Evolutionary conservation across 2,797 vertebrate genomes (phyloP).

Genomic region (Sternotherus odoratus): DNA sequence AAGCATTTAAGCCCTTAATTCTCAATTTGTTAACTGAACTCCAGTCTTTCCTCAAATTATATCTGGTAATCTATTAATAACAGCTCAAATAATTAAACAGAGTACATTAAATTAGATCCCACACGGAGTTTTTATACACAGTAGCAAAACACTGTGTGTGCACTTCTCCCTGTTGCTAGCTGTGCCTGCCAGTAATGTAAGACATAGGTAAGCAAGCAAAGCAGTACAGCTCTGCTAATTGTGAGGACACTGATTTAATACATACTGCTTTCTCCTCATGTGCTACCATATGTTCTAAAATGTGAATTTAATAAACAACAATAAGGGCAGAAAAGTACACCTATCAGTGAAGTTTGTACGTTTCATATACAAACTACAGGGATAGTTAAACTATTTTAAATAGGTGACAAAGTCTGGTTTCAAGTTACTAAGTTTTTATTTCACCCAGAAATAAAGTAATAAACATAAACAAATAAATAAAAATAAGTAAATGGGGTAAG

Average conservation of each 20-base stretch:
- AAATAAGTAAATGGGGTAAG: background rate
- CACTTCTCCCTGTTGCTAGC: background rate
- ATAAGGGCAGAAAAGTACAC: background rate
- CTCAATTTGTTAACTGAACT: conserved; percentile 6
- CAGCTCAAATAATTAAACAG: background rate
- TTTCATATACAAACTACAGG: no score
- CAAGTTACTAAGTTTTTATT: background rate
- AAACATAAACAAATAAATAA: background rate
- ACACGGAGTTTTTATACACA: background rate
- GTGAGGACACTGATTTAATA: background rate
- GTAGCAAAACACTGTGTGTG: background rate
- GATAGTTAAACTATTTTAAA: background rate
- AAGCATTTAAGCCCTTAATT: conserved; percentile 31
- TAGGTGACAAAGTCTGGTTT: background rate
- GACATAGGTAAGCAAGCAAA: background rate
- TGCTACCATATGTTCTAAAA: background rate
- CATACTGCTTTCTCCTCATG: background rate
- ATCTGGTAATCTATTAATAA: background rate
- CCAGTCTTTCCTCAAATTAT: background rate
- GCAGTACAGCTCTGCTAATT: background rate
- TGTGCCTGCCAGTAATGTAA: background rate
- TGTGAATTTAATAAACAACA: background rate
- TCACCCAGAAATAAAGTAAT: background rate
- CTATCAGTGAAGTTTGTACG: background rate
- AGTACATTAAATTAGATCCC: background rate